These are phyloP conservation scores for Girardinus metallicus DNA, from an alignment of 2,797 vertebrate genomes.

Conservation along the genomic window DNA sequence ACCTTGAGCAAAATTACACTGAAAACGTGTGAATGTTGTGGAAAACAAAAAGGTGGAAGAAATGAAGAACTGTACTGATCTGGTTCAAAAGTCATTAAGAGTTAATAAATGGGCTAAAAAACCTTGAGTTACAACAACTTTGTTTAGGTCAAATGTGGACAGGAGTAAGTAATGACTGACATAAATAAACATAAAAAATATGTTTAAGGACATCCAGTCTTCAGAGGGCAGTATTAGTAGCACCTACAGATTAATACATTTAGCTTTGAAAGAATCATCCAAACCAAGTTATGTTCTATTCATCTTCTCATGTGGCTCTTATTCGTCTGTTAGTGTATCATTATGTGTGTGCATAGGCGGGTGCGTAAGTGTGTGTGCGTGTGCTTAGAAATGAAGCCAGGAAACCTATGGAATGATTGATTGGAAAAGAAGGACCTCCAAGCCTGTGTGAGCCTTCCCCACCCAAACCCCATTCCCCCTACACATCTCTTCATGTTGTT, in stretches of 20 bases:
- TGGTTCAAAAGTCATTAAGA: neutral
- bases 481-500: constrained; percentile 63
- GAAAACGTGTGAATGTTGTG: neutral
- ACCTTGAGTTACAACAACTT: neutral
- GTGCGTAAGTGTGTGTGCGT: neutral
- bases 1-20: neutral
- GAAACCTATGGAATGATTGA: constrained; percentile 54
- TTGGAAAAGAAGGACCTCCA: constrained; percentile 55
- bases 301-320: constrained; percentile 24
- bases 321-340: constrained; percentile 18
- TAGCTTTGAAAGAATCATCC: neutral
- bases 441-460: constrained; percentile 17
- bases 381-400: constrained; percentile 46
- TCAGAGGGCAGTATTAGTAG: neutral
- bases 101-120: neutral
- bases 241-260: neutral
- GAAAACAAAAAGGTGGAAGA: neutral
- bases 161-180: neutral
- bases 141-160: neutral
- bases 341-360: constrained; percentile 10
- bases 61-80: neutral
- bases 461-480: constrained; percentile 25
- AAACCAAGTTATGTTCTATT: constrained; percentile 14
- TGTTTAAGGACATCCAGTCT: neutral
- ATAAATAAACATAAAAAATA: neutral